Base-by-base conservation (phyloP, 2,797 vertebrate genomes). In the Coendou prehensilis region DNA sequence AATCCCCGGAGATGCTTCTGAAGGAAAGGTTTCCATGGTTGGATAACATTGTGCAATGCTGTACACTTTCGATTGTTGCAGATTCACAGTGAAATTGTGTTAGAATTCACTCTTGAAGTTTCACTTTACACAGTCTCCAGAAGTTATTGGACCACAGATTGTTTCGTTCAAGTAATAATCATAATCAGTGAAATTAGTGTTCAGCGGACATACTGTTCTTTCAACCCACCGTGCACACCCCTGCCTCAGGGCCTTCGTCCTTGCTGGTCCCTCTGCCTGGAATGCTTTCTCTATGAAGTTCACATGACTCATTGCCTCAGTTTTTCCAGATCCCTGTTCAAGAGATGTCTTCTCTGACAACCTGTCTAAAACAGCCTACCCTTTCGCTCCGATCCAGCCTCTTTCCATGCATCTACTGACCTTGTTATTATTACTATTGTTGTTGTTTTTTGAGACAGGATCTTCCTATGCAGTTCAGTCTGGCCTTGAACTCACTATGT, bases 1-100 rank as follows among this genome's bases (percentile, higher is more conserved):
- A 96, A 71, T 97, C 95, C 97, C 96, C 54, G 33, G 95, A 93
- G 97, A 93, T 86, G 82, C 85, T 97, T 94, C 87, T 88, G 93
- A 94, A 92, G 94, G 87, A 75, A 94, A 96, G 75, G 84, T 95
- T 97, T 97, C 97, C 94, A 93, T 90, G 90, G 96, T 22, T 96
- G 87, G 94, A 71, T 82, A 97, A 96, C 78, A 94, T 17, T 94
- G 59, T 80, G 86, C 67, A 84, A 91, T n/a, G 67, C 79, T 23
- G 7, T 26, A 47, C 4, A 2, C 47, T 73, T 33, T n/a, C 50
- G 52, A 81, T 91, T 3, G 26, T 87, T 96, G 3, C 57, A 78
- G 91, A 93, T n/a, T 82, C 30, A 6, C 23, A 2, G 56, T 78
- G n/a, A 0, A 7, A 33, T 71, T 2, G 10, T 22, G 8, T 79